Evolutionary conservation across 1,140 invertebrate genomes (phyloP), one percentile per base, ranked within the genome.

Genomic region (Temnothorax curvispinosus): DNA sequence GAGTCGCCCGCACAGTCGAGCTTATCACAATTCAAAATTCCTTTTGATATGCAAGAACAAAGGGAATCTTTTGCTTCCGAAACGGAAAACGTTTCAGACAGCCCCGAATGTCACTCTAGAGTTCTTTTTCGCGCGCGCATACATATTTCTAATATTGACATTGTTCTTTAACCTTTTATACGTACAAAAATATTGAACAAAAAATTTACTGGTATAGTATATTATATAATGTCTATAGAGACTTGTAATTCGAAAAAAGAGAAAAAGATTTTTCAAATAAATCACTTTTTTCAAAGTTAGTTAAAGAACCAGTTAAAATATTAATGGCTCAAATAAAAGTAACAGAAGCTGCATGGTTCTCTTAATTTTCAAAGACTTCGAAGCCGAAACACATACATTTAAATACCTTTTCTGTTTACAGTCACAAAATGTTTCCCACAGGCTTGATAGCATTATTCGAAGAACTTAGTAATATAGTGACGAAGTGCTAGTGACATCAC

Each of bases 21-120:
- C 56, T 84, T 74, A 75, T 84, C 67, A 58, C 21, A 60, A 82
- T 82, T 82, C 69, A 60, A 47, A 84, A 84, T 84, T 84, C 44
- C 80, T 75, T 84, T 84, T 84, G 80, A 50, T 27, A 27, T 6
- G n/a, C 41, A 32, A 50, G 52, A 21, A 75, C 32, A 84, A 84
- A 74, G 11, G 38, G 13, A 38, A 60, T 60, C 67, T 60, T 72
- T 65, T 3, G 11, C 54, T 82, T 62, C 27, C 41, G 13, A 13
- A 21, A 84, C 11, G 3, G 21, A 75, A 84, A 84, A 62, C 54
- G n/a, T 21, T 75, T 15, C 27, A 60, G 27, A 11, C 11, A 15
- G 27, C 5, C 41, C 62, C 32, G n/a, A 60, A 74, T 3, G 38
- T 72, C 65, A 44, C 11, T 32, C 1, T 52, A 21, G 27, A 69